Conservation (phyloP, 2,113 vertebrate species). For the Tinamus guttatus region DNA sequence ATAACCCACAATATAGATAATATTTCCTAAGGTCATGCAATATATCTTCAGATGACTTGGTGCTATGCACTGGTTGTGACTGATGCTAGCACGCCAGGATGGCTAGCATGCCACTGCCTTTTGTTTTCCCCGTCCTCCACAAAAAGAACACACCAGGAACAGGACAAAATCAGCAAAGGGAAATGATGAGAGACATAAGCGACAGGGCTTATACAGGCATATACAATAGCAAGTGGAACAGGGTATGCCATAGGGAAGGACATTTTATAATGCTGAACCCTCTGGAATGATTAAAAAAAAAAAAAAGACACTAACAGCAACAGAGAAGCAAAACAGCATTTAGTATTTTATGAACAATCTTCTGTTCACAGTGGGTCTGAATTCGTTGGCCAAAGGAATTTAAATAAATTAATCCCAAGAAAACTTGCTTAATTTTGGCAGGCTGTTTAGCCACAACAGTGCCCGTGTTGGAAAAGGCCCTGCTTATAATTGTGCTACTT, state of each 20-base stretch:
- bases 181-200: background rate
- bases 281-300: background rate
- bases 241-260: background rate
- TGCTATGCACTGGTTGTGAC: background rate
- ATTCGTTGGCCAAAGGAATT: background rate
- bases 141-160: background rate
- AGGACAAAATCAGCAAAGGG: background rate
- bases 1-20: background rate
- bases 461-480: too few relatives aligned
- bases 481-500: background rate
- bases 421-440: background rate
- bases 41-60: background rate
- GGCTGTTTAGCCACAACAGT: background rate
- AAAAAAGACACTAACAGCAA: background rate
- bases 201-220: background rate
- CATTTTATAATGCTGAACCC: background rate
- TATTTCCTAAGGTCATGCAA: background rate
- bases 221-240: background rate
- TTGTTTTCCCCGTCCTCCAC: background rate
- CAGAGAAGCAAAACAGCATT: background rate
- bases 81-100: background rate
- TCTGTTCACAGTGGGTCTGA: background rate
- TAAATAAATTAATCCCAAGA: background rate
- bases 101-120: background rate
- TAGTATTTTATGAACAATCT: background rate